These are phyloP conservation scores for Ectemnius continuus DNA, from an alignment of 2,888 invertebrate species.

Conservation along the genomic window DNA sequence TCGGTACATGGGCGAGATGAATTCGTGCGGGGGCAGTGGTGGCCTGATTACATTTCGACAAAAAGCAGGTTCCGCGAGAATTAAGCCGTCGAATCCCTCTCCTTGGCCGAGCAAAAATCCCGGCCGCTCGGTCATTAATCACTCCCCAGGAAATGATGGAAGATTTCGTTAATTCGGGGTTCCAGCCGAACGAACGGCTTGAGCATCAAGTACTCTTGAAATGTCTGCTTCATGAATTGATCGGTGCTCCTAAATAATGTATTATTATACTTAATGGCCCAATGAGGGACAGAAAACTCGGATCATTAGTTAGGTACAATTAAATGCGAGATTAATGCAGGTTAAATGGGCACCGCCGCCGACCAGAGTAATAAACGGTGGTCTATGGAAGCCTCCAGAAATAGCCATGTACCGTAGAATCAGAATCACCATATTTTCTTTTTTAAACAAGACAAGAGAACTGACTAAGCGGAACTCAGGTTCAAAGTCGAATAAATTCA, in stretches of 20 bases:
- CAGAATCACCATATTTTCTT: too few relatives aligned
- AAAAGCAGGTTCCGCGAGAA: constrained; percentile 23
- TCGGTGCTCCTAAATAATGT: not conserved
- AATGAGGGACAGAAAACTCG: too few relatives aligned
- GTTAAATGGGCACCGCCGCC: too few relatives aligned
- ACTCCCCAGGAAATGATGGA: not conserved
- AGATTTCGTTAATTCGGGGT: constrained; percentile 7
- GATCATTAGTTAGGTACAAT: too few relatives aligned
- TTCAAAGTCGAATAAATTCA: not conserved
- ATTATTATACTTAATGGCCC: not conserved
- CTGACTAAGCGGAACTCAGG: too few relatives aligned
- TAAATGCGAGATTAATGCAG: too few relatives aligned
- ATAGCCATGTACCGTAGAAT: too few relatives aligned
- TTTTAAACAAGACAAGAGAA: too few relatives aligned
- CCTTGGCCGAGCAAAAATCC: constrained; percentile 20
- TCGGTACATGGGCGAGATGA: too few relatives aligned
- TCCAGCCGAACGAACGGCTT: not conserved
- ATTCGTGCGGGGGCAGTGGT: not conserved
- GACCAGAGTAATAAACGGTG: too few relatives aligned
- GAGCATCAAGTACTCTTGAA: not conserved
- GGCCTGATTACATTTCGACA: constrained; percentile 3
- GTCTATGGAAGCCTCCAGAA: too few relatives aligned
- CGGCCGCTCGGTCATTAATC: constrained; percentile 34
- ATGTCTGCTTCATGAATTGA: not conserved
- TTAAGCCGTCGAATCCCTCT: constrained; percentile 38